These are phyloP conservation scores for Grantiella picta DNA, from an alignment of 2,113 vertebrate species.

Conservation along the genomic window DNA sequence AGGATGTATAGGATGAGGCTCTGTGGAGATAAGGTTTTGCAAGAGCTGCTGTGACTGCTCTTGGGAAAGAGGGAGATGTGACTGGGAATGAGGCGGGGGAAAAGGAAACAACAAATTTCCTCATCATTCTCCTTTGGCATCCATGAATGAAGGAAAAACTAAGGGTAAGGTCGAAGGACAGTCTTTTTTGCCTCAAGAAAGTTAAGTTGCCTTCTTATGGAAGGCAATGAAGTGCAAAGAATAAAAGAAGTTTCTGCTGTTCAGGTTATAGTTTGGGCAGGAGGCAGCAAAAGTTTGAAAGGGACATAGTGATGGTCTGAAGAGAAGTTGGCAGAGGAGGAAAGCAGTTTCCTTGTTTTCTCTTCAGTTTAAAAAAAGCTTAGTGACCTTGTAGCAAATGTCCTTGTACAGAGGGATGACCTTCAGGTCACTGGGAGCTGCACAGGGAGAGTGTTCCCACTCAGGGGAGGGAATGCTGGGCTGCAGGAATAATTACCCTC, in stretches of 20 bases:
- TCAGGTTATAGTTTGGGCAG: not conserved
- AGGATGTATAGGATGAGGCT: not conserved
- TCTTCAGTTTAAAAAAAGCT: not conserved
- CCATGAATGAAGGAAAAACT: not conserved
- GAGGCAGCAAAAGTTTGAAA: not conserved
- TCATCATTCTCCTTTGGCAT: not conserved
- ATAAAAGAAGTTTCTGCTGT: not conserved
- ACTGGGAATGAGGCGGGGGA: rapidly evolving
- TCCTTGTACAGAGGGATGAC: not conserved
- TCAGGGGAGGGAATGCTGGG: not conserved
- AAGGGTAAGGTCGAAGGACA: not conserved
- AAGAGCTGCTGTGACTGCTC: not conserved
- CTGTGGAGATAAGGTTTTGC: not conserved
- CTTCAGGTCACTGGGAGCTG: not conserved
- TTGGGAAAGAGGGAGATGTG: not conserved
- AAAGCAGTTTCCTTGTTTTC: not conserved
- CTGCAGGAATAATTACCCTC: not conserved
- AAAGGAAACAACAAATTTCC: not conserved
- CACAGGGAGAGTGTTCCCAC: not conserved
- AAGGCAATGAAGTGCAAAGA: not conserved
- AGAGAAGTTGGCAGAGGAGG: not conserved
- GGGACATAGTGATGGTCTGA: not conserved
- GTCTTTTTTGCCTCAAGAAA: not conserved
- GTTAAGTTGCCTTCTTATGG: not conserved
- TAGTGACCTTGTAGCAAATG: not conserved